phyloP scores from a whole-genome alignment of 2,797 vertebrate species.

The Chaetodon trifasciatus region DNA sequence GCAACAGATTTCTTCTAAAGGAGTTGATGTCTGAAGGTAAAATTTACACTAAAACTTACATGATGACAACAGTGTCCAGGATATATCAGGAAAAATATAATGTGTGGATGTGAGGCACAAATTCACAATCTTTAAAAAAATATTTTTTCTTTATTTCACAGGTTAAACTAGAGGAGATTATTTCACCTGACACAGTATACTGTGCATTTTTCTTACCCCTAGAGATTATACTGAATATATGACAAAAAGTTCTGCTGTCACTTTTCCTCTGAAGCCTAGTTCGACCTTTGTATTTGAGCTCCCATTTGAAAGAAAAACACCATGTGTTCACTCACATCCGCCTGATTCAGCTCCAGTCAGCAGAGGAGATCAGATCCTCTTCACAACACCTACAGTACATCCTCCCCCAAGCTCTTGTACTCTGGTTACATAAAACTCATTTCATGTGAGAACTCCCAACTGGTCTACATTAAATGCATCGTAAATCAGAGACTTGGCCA shows the following conservation, averaged over 20 bases:
- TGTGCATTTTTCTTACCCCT: not conserved
- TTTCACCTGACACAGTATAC: not conserved
- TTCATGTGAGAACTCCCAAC: slow-evolving; percentile 47
- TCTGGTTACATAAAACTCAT: slow-evolving; percentile 56
- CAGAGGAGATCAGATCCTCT: slow-evolving; percentile 42
- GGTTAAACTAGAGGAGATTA: slow-evolving; percentile 2
- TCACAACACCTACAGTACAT: slow-evolving; percentile 42
- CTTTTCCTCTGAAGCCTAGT: slow-evolving; percentile 14
- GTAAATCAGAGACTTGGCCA: slow-evolving; percentile 45
- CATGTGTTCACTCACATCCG: slow-evolving; percentile 18
- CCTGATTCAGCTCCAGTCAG: slow-evolving; percentile 45
- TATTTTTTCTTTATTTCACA: not conserved
- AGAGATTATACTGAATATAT: slow-evolving; percentile 7
- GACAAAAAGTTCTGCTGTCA: slow-evolving; percentile 14
- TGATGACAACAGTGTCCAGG: not conserved
- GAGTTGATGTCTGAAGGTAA: not conserved
- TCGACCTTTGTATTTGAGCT: slow-evolving; percentile 18
- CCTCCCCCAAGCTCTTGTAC: slow-evolving; percentile 39
- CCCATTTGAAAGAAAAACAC: slow-evolving; percentile 20
- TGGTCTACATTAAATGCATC: slow-evolving; percentile 30
- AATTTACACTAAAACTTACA: not conserved
- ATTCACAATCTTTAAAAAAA: not conserved
- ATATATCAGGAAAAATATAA: not conserved
- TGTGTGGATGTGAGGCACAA: not conserved
- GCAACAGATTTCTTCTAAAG: not conserved